phyloP scores from a whole-genome alignment of 2,113 vertebrate genomes.

The Aspidoscelis tigris region DNA sequence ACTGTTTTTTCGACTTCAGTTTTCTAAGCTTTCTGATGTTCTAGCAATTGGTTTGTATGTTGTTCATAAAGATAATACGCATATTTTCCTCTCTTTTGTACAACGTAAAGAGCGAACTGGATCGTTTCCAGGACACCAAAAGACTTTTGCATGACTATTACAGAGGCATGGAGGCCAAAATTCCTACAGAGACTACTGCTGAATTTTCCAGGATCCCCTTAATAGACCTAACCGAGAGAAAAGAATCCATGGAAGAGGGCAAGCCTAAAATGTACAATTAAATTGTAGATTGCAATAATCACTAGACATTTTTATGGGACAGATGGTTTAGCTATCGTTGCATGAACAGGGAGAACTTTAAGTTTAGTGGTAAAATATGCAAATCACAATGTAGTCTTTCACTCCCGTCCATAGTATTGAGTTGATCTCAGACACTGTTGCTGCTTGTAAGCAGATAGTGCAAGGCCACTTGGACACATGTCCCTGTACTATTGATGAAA shows the following conservation, averaged over 20 bases:
- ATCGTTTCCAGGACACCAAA: conserved; percentile 86
- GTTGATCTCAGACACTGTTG: not conserved
- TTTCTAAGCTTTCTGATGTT: not conserved
- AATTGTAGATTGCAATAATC: conserved; percentile 17
- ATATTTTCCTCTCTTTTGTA: conserved; percentile 25
- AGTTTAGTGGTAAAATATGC: not conserved
- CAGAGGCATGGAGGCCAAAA: conserved; percentile 77
- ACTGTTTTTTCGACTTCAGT: not conserved
- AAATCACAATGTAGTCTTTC: not conserved
- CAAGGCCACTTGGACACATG: not conserved
- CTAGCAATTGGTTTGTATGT: conserved; percentile 21
- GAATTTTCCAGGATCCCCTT: conserved; percentile 77
- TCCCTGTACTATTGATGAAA: not conserved
- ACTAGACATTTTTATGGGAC: not conserved
- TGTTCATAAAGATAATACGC: not conserved
- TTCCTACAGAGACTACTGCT: conserved; percentile 58
- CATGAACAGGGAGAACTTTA: not conserved
- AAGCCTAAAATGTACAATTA: conserved; percentile 51
- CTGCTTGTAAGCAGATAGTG: not conserved
- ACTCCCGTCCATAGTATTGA: not conserved
- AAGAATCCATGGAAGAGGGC: conserved; percentile 50
- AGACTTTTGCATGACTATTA: conserved; percentile 87
- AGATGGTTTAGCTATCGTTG: not conserved
- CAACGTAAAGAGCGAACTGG: conserved; percentile 83
- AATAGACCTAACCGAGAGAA: conserved; percentile 62